Percentiles rank a stretch among this genome's conserved stretches.
These are phyloP conservation scores for Actinia equina DNA, from an alignment of 64 coral and sea anemone species.

Conservation along the genomic window DNA sequence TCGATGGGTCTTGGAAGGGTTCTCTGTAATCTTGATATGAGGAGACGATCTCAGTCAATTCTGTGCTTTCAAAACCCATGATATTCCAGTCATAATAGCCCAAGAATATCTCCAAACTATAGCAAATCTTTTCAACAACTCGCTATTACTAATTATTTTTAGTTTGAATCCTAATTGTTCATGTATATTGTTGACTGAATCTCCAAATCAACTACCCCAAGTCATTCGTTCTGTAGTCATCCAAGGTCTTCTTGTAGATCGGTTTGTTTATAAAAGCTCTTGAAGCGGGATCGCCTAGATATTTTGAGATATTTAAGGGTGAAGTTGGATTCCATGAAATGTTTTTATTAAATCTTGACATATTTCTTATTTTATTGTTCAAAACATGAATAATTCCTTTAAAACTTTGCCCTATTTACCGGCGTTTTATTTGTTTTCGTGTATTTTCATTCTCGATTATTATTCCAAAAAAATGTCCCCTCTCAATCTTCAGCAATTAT, in stretches of 20 bases:
- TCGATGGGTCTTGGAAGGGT: not conserved
- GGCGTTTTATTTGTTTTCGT: not conserved
- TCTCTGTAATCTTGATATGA: not conserved
- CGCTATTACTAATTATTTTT: not conserved
- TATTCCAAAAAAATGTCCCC: not conserved
- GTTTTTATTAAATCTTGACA: not conserved
- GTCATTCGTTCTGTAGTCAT: not conserved
- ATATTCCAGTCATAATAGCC: not conserved
- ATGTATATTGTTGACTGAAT: not conserved
- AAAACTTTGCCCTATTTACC: not conserved
- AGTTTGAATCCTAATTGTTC: not conserved
- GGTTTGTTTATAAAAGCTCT: constrained; percentile 34
- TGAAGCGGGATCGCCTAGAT: constrained; percentile 2
- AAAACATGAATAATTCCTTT: not conserved
- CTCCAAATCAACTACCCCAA: not conserved
- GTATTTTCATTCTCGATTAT: not conserved
- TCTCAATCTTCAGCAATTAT: not conserved
- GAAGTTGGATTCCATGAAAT: not conserved
- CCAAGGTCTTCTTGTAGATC: not conserved
- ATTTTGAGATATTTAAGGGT: not conserved
- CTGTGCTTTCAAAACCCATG: constrained; percentile 9
- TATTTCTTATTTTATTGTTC: not conserved
- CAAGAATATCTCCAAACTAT: not conserved
- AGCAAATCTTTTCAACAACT: not conserved
- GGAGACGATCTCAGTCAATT: not conserved